Evolutionary conservation across 2,888 invertebrate species (phyloP).

Genomic region (Eupithecia subfuscata): DNA sequence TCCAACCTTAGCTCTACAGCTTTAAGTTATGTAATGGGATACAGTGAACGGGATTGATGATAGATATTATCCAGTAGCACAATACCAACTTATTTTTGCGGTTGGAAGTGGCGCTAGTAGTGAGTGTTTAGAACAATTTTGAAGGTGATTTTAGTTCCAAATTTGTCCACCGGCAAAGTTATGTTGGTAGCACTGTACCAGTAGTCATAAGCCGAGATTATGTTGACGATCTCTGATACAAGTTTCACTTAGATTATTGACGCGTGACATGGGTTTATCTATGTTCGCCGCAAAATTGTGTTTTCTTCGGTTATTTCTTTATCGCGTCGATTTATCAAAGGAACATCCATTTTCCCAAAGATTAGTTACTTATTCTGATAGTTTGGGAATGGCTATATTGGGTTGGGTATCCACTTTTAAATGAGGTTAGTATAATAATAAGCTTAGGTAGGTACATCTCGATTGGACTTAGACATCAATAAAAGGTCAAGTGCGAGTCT

Average conservation of each 20-base stretch:
- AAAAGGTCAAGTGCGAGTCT: too few relatives aligned
- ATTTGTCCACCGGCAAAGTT: background rate
- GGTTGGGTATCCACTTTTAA: background rate
- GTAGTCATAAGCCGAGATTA: slow-evolving; percentile 37
- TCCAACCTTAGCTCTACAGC: slow-evolving; percentile 15
- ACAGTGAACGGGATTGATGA: slow-evolving; percentile 35
- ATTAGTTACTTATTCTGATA: background rate
- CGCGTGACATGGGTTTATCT: slow-evolving; percentile 5
- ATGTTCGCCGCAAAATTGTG: slow-evolving; percentile 12
- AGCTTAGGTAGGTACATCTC: too few relatives aligned
- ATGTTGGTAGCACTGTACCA: background rate
- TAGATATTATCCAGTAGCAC: slow-evolving; percentile 47
- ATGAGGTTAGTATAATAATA: background rate
- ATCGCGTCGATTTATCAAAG: slow-evolving; percentile 6
- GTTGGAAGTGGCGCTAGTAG: slow-evolving; percentile 43
- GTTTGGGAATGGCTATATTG: background rate
- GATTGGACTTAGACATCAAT: background rate
- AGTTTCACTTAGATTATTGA: slow-evolving; percentile 44
- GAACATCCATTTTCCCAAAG: background rate
- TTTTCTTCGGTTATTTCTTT: slow-evolving; percentile 22
- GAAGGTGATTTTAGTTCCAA: background rate
- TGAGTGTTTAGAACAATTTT: background rate
- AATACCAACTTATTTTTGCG: slow-evolving; percentile 21
- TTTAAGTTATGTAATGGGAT: slow-evolving; percentile 9
- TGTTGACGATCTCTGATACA: slow-evolving; percentile 30